Evolutionary conservation across 2,113 vertebrate species (phyloP).

Genomic region (Oxyruncus cristatus): DNA sequence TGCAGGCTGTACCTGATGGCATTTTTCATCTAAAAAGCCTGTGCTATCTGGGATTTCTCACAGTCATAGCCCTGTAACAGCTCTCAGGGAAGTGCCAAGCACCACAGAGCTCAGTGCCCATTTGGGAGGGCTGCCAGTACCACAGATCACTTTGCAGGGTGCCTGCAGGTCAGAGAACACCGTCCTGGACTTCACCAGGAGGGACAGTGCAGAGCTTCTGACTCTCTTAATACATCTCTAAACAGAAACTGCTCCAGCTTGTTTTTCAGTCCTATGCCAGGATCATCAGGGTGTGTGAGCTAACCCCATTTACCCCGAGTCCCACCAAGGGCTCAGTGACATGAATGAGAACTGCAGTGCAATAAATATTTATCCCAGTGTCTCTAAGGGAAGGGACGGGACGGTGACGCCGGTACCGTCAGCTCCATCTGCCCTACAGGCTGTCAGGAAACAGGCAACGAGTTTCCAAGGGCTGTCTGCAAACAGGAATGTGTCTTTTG

Average conservation of each 20-base stretch:
- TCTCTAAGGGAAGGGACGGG: constrained; percentile 16
- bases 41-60: neutral
- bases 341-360: neutral
- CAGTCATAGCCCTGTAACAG: neutral
- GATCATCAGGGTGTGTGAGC: neutral
- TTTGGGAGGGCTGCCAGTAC: neutral
- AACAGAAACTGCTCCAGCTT: neutral
- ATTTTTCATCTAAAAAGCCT: neutral
- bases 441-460: constrained; percentile 1
- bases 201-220: neutral
- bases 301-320: neutral
- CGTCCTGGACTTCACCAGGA: neutral
- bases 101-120: neutral
- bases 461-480: neutral
- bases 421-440: neutral
- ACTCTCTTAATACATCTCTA: neutral
- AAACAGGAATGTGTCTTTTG: neutral
- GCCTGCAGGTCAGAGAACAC: neutral
- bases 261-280: neutral
- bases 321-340: neutral
- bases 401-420: neutral
- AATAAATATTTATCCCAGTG: constrained; percentile 28
- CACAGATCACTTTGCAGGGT: neutral
- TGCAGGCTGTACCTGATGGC: neutral
- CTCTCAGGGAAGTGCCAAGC: neutral